These are phyloP conservation scores for Oryzias celebensis DNA, from an alignment of 2,113 vertebrate genomes.

Conservation along the genomic window DNA sequence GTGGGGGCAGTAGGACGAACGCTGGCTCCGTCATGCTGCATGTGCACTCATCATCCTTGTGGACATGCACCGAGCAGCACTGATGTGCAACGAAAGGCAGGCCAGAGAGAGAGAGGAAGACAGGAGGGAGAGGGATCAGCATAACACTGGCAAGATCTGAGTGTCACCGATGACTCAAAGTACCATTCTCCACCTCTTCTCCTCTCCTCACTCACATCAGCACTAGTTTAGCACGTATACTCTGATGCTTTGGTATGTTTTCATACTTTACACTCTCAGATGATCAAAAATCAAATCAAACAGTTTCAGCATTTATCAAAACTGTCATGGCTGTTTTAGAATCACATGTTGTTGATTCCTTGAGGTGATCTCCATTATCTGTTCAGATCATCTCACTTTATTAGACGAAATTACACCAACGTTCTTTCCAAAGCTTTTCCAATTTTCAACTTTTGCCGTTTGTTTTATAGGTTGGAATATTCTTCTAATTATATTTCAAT, in stretches of 20 bases:
- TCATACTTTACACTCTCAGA: constrained; percentile 1
- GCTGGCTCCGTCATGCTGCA: constrained; percentile 15
- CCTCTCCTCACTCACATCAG: constrained; percentile 6
- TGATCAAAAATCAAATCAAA: neutral
- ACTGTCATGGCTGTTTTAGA: neutral
- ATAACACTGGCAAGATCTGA: constrained; percentile 37
- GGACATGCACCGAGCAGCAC: constrained; percentile 31
- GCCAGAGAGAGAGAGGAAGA: constrained; percentile 24
- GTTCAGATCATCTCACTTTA: too few relatives aligned
- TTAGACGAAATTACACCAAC: too few relatives aligned
- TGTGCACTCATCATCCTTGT: constrained; percentile 29
- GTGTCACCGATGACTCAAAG: constrained; percentile 59
- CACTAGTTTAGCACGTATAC: neutral
- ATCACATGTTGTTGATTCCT: neutral
- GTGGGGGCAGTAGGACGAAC: constrained; percentile 29
- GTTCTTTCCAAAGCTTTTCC: too few relatives aligned
- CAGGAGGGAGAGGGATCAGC: constrained; percentile 25
- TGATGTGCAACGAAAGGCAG: constrained; percentile 31
- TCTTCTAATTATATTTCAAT: neutral
- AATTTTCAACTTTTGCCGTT: too few relatives aligned
- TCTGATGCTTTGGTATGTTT: constrained; percentile 7
- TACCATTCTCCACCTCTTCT: constrained; percentile 28
- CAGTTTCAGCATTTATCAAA: neutral
- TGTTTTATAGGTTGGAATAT: neutral
- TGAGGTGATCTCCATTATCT: neutral